Conservation (phyloP, 2,113 vertebrate species). For the Eurystomus gularis region DNA sequence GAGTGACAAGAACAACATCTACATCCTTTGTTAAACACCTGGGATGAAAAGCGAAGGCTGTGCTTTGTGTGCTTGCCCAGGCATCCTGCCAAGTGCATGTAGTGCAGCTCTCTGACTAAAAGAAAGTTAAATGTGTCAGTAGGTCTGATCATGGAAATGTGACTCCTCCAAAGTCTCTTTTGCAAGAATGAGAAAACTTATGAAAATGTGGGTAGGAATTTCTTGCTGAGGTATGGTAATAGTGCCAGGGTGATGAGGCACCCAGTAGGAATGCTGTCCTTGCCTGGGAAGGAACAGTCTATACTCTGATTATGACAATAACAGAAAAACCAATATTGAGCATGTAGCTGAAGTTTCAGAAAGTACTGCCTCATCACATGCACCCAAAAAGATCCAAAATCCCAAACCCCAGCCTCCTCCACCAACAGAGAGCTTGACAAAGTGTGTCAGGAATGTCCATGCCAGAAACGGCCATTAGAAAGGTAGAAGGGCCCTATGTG, state of each 20-base stretch:
- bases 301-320: neutral
- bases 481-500: neutral
- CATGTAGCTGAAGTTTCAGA: neutral
- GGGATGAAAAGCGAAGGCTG: neutral
- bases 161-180: neutral
- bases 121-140: neutral
- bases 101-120: slow-evolving; percentile 13
- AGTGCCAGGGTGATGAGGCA: neutral
- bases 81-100: neutral
- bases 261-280: slow-evolving; percentile 2
- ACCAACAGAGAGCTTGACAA: neutral
- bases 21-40: neutral
- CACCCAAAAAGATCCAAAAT: neutral
- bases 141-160: neutral
- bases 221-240: slow-evolving; percentile 1
- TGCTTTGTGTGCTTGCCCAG: neutral
- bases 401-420: neutral
- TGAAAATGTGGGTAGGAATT: neutral
- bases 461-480: neutral
- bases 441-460: neutral
- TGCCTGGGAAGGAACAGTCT: slow-evolving; percentile 8
- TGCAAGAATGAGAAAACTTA: neutral
- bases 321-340: neutral
- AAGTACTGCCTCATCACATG: neutral
- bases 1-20: neutral